Conservation (phyloP, 2,888 invertebrate genomes). For the Diaperis boleti region DNA sequence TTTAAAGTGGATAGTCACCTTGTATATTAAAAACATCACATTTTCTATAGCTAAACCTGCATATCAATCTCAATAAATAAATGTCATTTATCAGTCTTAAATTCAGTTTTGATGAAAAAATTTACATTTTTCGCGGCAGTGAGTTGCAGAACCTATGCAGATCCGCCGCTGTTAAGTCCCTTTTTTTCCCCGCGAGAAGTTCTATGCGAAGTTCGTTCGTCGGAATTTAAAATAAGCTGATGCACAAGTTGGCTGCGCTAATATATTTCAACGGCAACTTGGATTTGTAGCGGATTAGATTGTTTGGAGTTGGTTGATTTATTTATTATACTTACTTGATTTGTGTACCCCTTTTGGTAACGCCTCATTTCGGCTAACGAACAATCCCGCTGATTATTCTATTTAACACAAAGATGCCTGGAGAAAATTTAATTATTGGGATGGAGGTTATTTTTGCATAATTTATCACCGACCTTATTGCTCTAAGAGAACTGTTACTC, state of each 20-base stretch:
- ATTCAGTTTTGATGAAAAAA: too few relatives aligned
- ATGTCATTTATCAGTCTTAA: too few relatives aligned
- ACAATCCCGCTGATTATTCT: constrained; percentile 37
- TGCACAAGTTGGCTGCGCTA: constrained; percentile 41
- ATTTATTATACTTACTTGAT: constrained; percentile 56
- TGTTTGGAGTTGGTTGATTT: constrained; percentile 57
- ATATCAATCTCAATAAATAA: too few relatives aligned
- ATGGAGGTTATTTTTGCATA: constrained; percentile 30
- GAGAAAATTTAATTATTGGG: constrained; percentile 35
- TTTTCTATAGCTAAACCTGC: too few relatives aligned
- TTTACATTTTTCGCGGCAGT: too few relatives aligned
- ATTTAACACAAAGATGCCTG: constrained; percentile 42
- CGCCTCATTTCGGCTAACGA: constrained; percentile 49
- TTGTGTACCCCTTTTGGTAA: constrained; percentile 53
- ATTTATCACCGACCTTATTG: constrained; percentile 21
- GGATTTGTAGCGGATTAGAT: constrained; percentile 55
- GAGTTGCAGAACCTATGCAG: too few relatives aligned
- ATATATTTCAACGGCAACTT: constrained; percentile 46
- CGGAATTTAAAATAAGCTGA: constrained; percentile 41
- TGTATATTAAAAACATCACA: too few relatives aligned
- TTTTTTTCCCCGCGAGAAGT: constrained; percentile 31
- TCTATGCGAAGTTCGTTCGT: constrained; percentile 1
- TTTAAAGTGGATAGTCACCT: too few relatives aligned
- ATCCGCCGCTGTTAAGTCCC: too few relatives aligned
- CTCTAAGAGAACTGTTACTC: constrained; percentile 4